phyloP scores from a whole-genome alignment of 2,797 vertebrate genomes.

The Galagoides demidoff region DNA sequence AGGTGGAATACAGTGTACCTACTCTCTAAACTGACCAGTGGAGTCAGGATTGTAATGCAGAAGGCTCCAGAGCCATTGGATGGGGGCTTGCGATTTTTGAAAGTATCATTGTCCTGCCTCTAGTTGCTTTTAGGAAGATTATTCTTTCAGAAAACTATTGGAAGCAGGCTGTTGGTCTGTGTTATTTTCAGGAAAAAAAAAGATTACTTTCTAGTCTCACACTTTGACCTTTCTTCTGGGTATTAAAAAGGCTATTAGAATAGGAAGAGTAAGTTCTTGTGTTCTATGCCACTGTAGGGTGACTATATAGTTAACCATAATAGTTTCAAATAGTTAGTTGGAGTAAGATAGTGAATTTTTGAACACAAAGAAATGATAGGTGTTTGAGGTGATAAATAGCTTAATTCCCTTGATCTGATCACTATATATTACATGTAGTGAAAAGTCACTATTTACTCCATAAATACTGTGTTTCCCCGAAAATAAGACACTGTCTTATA shows the following conservation, averaged over 20 bases:
- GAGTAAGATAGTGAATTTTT: neutral
- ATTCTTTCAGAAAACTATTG: neutral
- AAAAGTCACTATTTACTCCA: neutral
- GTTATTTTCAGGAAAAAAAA: neutral
- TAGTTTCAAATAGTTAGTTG: neutral
- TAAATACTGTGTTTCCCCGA: neutral
- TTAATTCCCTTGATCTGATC: neutral
- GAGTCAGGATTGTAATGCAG: neutral
- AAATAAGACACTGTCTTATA: too few relatives aligned
- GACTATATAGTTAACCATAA: neutral
- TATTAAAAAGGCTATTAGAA: neutral
- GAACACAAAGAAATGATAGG: neutral
- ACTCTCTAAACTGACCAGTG: neutral
- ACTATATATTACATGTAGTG: neutral
- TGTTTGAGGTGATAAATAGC: neutral
- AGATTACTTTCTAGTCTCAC: neutral
- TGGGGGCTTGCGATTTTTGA: neutral
- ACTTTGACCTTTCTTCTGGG: neutral
- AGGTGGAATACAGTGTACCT: neutral
- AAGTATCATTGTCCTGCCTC: neutral
- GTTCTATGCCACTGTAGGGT: neutral
- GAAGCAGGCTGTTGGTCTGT: neutral
- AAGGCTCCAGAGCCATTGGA: neutral
- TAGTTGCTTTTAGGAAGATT: neutral
- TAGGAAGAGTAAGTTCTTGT: neutral